These are phyloP conservation scores for Cossypha caffra DNA, from an alignment of 2,797 vertebrate species.

Conservation along the genomic window DNA sequence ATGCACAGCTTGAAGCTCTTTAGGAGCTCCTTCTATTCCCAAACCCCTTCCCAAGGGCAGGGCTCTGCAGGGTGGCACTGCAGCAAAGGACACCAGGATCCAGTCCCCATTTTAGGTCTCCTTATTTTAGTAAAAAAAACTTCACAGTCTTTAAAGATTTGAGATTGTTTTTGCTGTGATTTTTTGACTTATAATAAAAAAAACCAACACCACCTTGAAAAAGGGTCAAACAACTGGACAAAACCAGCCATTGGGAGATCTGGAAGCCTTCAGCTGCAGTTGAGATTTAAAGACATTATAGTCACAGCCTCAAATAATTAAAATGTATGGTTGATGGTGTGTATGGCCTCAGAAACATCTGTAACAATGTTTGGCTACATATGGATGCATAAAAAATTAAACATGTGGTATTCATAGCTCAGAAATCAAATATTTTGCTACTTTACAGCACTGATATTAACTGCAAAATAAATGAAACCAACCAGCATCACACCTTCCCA, in stretches of 20 bases:
- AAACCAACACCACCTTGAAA: not conserved
- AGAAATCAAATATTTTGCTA: not conserved
- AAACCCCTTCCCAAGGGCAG: not conserved
- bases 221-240: not conserved
- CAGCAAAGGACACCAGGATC: not conserved
- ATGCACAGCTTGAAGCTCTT: not conserved
- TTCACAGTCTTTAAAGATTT: not conserved
- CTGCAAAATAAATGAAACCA: not conserved
- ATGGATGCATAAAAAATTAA: not conserved
- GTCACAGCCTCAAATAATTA: not conserved
- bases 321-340: not conserved
- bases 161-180: not conserved
- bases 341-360: not conserved
- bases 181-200: not conserved
- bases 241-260: not conserved
- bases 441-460: not conserved
- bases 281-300: not conserved
- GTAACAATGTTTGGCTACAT: not conserved
- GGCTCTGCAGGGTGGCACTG: not conserved
- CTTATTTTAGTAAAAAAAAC: not conserved
- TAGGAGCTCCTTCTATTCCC: not conserved
- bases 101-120: accelerated
- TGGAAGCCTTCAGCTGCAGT: not conserved
- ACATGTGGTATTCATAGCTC: not conserved
- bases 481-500: not conserved